Evolutionary conservation across 2,888 invertebrate species (phyloP).

Genomic region (Empis stercorea): DNA sequence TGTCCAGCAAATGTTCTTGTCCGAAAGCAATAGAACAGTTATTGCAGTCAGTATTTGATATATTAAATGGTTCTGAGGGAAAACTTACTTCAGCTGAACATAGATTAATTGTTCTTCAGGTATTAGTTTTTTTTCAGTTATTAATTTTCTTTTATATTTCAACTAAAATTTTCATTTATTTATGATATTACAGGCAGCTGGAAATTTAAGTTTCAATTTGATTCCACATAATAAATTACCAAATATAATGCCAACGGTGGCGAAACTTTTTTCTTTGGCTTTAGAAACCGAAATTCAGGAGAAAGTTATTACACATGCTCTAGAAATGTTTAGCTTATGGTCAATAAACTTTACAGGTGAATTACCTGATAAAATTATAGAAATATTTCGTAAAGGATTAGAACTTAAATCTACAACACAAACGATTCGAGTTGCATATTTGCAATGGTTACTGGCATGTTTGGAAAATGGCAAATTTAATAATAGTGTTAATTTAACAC

Average conservation of each 20-base stretch:
- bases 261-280: constrained; percentile 58
- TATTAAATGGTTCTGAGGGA: constrained; percentile 79
- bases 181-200: constrained; percentile 43
- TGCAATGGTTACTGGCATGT: constrained; percentile 57
- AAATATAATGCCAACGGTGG: constrained; percentile 45
- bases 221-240: constrained; percentile 46
- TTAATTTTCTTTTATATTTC: no score
- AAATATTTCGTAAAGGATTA: constrained; percentile 59
- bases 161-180: not conserved
- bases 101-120: constrained; percentile 72
- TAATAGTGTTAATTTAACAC: constrained; percentile 39
- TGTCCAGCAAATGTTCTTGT: constrained; percentile 61
- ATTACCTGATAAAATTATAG: constrained; percentile 50
- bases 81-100: constrained; percentile 81
- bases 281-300: constrained; percentile 86
- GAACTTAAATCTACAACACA: constrained; percentile 64
- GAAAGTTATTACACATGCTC: constrained; percentile 67
- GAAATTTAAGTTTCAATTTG: constrained; percentile 57
- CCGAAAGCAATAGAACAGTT: constrained; percentile 51
- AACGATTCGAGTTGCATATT: constrained; percentile 63
- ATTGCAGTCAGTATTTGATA: constrained; percentile 57
- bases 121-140: no score
- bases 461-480: constrained; percentile 43
- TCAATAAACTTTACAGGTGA: constrained; percentile 49
- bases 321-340: constrained; percentile 75